A percentile compares a stretch with the other conserved stretches of the same genome.
phyloP scores from a whole-genome alignment of 2,888 invertebrate species.

The Himalopsyche tibetana region DNA sequence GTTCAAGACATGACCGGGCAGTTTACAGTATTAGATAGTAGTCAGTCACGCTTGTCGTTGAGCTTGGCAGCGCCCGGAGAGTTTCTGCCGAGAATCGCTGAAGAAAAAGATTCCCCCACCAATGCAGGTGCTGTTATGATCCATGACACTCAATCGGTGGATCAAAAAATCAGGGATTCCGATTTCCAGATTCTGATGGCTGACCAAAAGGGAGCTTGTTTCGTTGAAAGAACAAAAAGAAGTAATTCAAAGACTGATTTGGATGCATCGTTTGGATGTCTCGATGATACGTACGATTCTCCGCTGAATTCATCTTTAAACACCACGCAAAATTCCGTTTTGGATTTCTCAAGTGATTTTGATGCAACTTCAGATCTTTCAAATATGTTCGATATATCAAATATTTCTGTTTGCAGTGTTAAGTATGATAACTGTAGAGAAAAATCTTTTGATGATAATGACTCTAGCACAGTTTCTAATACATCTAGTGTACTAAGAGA shows the following conservation, averaged over 20 bases:
- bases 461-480: neutral
- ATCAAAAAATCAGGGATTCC: constrained; percentile 61
- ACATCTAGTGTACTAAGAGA: neutral
- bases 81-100: constrained; percentile 88
- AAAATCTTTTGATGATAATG: neutral
- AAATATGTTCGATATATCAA: constrained; percentile 57
- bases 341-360: constrained; percentile 59
- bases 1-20: constrained; percentile 52
- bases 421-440: constrained; percentile 24
- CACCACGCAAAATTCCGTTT: constrained; percentile 59
- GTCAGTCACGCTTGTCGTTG: constrained; percentile 70
- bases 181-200: constrained; percentile 59
- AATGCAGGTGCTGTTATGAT: constrained; percentile 69
- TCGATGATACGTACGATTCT: constrained; percentile 55
- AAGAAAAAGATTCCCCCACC: constrained; percentile 90
- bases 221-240: constrained; percentile 49
- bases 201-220: constrained; percentile 47
- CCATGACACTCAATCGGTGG: constrained; percentile 57
- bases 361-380: constrained; percentile 57
- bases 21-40: constrained; percentile 59
- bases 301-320: constrained; percentile 55
- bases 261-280: constrained; percentile 46
- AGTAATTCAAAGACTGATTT: constrained; percentile 44
- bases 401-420: constrained; percentile 47
- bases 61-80: constrained; percentile 76